Percentiles rank a stretch among this genome's conserved stretches.
phyloP scores from a whole-genome alignment of 1,140 invertebrate species.

The Lasioglossum albipes region DNA sequence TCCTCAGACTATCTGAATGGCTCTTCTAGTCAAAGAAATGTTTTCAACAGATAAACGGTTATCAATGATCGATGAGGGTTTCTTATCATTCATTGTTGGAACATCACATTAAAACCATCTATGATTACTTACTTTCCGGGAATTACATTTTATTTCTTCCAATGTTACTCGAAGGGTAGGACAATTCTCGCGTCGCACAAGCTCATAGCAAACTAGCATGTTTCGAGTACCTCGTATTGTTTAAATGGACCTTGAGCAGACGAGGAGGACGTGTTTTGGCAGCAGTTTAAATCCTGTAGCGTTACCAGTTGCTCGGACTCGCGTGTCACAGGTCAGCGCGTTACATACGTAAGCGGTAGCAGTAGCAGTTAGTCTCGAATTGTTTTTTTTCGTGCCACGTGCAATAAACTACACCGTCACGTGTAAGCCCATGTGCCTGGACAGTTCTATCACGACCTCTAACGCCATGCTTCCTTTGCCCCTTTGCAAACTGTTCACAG shows the following conservation, averaged over 20 bases:
- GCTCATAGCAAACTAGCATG: too few relatives aligned
- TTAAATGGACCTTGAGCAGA: background rate
- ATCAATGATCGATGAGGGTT: background rate
- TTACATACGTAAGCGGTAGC: constrained; percentile 24
- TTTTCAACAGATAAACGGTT: background rate
- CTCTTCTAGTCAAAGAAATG: background rate
- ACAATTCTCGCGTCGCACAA: background rate
- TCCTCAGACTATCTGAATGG: background rate
- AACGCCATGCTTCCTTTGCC: constrained; percentile 5
- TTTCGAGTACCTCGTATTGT: background rate
- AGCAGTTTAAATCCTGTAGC: constrained; percentile 4
- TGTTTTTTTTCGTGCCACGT: constrained; percentile 39
- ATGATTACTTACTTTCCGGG: too few relatives aligned
- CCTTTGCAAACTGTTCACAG: background rate
- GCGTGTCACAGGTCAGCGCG: constrained; percentile 41
- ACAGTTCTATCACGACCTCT: constrained; percentile 49
- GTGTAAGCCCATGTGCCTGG: constrained; percentile 21
- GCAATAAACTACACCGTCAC: constrained; percentile 49
- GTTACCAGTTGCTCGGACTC: constrained; percentile 25
- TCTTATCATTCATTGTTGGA: background rate
- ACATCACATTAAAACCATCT: too few relatives aligned
- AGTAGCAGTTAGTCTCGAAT: constrained; percentile 1
- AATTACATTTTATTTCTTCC: too few relatives aligned
- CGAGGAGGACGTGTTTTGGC: background rate
- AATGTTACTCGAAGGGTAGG: background rate